Evolutionary conservation across 2,888 invertebrate species (phyloP).

Genomic region (Brenthis ino): DNA sequence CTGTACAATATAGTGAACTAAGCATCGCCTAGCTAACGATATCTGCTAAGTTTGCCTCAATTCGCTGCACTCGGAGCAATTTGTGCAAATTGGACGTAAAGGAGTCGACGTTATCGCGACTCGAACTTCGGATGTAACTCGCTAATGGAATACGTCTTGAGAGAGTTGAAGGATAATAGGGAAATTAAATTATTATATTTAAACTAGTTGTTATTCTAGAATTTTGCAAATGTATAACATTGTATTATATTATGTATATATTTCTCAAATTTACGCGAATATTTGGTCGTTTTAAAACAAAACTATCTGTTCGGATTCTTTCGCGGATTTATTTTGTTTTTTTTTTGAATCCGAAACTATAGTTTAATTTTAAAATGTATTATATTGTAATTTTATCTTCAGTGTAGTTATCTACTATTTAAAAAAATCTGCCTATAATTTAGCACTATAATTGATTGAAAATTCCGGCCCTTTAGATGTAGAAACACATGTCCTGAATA

Average conservation of each 20-base stretch:
- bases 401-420: no score
- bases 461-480: no score
- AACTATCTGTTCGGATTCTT: no score
- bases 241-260: no score
- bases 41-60: slow-evolving; percentile 57
- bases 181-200: slow-evolving; percentile 14
- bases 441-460: no score
- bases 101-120: slow-evolving; percentile 55
- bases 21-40: slow-evolving; percentile 51
- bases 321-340: no score
- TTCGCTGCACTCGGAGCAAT: slow-evolving; percentile 61
- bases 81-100: slow-evolving; percentile 64
- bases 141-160: slow-evolving; percentile 32
- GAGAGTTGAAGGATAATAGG: slow-evolving; percentile 27
- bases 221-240: background rate
- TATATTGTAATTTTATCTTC: no score
- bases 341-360: background rate
- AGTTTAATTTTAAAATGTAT: background rate
- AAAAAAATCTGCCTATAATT: no score
- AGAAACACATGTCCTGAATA: no score
- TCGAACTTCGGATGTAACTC: slow-evolving; percentile 28
- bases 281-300: no score
- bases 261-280: no score
- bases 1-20: slow-evolving; percentile 15
- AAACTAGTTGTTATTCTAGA: slow-evolving; percentile 10